Evolutionary conservation across 2,888 invertebrate species (phyloP).

Genomic region (Microctonus aethiopoides): DNA sequence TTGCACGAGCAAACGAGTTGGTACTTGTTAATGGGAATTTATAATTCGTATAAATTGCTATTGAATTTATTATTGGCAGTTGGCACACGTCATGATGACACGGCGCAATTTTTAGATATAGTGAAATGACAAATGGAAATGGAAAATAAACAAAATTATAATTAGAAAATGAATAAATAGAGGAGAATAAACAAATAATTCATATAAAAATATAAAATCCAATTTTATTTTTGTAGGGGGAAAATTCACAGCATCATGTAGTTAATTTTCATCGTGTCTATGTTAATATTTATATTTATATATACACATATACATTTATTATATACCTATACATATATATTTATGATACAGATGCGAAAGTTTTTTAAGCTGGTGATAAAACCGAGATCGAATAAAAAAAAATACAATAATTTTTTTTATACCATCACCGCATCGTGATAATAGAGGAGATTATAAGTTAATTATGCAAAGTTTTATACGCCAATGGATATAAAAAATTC

Average conservation of each 20-base stretch:
- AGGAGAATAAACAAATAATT: too few relatives aligned
- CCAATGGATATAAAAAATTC: too few relatives aligned
- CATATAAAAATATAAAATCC: too few relatives aligned
- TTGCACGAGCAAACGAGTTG: conserved; percentile 40
- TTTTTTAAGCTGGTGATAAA: too few relatives aligned
- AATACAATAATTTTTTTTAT: background rate
- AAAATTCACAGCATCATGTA: background rate
- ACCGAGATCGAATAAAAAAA: too few relatives aligned
- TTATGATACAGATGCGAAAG: too few relatives aligned
- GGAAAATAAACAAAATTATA: background rate
- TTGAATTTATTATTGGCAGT: conserved; percentile 52
- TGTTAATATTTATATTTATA: too few relatives aligned
- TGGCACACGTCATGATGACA: conserved; percentile 14
- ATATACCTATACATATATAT: too few relatives aligned
- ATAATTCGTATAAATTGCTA: conserved; percentile 58
- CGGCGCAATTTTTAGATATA: background rate
- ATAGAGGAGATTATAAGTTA: too few relatives aligned
- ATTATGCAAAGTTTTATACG: too few relatives aligned
- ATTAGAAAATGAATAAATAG: background rate
- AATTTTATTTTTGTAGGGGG: background rate
- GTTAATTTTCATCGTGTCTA: background rate
- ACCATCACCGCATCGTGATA: background rate
- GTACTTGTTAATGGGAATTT: conserved; percentile 51
- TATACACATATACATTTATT: too few relatives aligned
- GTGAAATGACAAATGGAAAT: background rate